Evolutionary conservation across 2,113 vertebrate genomes (phyloP), one percentile per base, ranked within the genome.

Genomic region (Scatophagus argus): DNA sequence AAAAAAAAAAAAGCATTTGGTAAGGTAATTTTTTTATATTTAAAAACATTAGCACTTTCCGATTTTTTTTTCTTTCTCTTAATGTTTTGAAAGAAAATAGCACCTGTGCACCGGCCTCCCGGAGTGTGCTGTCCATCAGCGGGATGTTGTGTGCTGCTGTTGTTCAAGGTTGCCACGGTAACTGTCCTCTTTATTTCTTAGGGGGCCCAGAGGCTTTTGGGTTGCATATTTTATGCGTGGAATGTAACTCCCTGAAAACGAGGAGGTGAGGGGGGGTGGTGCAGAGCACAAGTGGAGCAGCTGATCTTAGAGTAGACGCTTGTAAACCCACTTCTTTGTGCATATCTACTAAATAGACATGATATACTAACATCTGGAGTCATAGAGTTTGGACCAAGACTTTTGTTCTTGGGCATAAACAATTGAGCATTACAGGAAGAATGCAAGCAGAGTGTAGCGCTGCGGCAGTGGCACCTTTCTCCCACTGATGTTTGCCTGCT

Each of bases 181-280:
- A 95, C 93, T 39, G 59, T 86, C 69, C 61, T 91, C 85, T 82
- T 91, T 91, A 83, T 93, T 93, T 93, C 81, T 88, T 88, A 80
- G 88, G 91, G 86, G 93, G 89, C 91, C 92, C 88, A 82, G 84
- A 89, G 87, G 92, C 88, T 92, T 90, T 92, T 80, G 85, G 90
- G 90, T 90, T 90, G 89, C 92, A 94, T 93, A 92, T 92, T 94
- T 94, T 90, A 93, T 91, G 87, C 81, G 86, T 88, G 91, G 91
- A 92, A 93, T 94, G 92, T 79, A 87, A 93, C 91, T 90, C 87
- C 83, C 64, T 78, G 71, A 88, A 87, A 90, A 79, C 6, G 4
- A 64, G 70, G 72, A 66, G 69, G 54, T 73, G 47, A 6, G 31
- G 62, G 43, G 10, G 56, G 8, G 43, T 11, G 32, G 39, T 60